Percentiles rank a stretch among this genome's conserved stretches.
Conservation (phyloP, 2,113 vertebrate species). For the Neopipo cinnamomea region DNA sequence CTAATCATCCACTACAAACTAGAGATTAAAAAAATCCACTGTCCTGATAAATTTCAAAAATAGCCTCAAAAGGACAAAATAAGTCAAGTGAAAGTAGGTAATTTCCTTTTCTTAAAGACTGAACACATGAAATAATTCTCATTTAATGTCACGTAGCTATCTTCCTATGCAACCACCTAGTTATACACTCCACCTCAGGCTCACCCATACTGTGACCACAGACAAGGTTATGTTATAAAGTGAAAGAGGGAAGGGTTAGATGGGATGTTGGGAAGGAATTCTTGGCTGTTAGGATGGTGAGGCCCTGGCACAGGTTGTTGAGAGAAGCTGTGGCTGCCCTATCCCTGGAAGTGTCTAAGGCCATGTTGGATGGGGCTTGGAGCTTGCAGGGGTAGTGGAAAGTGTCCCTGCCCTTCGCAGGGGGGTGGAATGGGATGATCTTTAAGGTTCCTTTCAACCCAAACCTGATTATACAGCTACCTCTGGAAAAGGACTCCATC, state of each 20-base stretch:
- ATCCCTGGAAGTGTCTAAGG: neutral
- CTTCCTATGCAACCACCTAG: neutral
- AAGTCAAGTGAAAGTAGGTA: neutral
- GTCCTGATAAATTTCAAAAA: neutral
- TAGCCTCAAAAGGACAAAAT: neutral
- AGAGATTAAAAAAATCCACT: neutral
- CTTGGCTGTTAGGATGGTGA: neutral
- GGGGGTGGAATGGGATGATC: too few relatives aligned
- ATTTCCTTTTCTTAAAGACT: neutral
- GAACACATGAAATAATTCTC: neutral
- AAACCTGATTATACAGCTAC: neutral
- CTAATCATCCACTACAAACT: neutral
- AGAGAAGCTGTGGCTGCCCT: neutral
- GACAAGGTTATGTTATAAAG: fast-evolving
- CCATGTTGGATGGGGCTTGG: neutral
- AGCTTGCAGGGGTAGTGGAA: fast-evolving
- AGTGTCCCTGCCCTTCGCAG: neutral
- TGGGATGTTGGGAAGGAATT: neutral
- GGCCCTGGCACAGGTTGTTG: neutral
- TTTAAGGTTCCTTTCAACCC: neutral
- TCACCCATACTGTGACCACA: neutral
- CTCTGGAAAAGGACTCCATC: neutral
- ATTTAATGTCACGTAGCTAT: neutral
- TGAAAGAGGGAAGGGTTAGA: neutral
- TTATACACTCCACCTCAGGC: neutral